Evolutionary conservation across 2,797 vertebrate species (phyloP).

Genomic region (Anisognathus igniventris): DNA sequence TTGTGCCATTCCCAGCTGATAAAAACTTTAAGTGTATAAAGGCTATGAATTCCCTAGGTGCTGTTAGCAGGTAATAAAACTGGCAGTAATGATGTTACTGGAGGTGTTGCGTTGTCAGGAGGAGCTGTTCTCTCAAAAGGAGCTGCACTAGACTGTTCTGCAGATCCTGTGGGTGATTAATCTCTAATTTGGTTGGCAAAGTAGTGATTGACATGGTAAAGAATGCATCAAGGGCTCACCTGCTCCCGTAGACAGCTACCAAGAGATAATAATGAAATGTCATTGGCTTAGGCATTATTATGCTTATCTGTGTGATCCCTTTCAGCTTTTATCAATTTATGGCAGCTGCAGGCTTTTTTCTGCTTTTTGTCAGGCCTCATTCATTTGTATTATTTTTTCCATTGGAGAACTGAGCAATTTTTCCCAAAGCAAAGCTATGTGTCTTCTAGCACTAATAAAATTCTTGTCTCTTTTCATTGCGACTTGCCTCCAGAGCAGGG

Average conservation of each 20-base stretch:
- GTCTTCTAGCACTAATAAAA: constrained; percentile 69
- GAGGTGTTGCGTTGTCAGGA: background rate
- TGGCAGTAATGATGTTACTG: background rate
- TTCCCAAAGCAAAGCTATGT: constrained; percentile 26
- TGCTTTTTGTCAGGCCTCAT: constrained; percentile 48
- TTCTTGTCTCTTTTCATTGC: constrained; percentile 63
- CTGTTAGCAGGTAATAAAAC: background rate
- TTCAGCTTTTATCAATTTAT: constrained; percentile 46
- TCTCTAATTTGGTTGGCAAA: background rate
- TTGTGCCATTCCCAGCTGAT: background rate
- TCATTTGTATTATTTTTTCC: constrained; percentile 63
- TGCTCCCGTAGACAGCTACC: background rate
- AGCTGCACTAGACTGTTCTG: background rate
- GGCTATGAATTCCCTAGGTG: background rate
- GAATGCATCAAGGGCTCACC: background rate
- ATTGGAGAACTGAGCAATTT: constrained; percentile 46
- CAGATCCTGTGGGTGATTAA: background rate
- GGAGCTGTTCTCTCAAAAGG: background rate
- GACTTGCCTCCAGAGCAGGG: constrained; percentile 41
- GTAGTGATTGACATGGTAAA: background rate
- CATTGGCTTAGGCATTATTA: constrained; percentile 38
- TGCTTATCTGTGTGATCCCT: constrained; percentile 32
- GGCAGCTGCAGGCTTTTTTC: background rate
- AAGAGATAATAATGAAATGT: constrained; percentile 35
- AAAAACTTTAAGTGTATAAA: background rate